These are phyloP conservation scores for Hippocampus kuda DNA, from an alignment of 2,797 vertebrate genomes.

Conservation along the genomic window DNA sequence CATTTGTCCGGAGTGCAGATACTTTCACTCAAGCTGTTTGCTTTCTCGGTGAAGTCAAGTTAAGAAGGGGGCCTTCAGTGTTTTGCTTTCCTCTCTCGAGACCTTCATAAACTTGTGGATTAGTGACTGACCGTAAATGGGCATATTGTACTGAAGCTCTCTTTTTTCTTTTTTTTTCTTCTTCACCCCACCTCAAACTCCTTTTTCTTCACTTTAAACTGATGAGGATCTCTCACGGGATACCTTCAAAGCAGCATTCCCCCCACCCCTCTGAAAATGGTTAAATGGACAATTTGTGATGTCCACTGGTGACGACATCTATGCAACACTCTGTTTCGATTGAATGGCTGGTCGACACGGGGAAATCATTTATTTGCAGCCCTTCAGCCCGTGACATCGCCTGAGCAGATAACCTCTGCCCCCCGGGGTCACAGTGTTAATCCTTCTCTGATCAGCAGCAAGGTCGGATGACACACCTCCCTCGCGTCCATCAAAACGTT, in stretches of 20 bases:
- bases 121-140: slow-evolving; percentile 68
- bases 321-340: not conserved
- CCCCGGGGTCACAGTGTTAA: not conserved
- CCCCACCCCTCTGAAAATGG: not conserved
- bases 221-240: slow-evolving; percentile 30
- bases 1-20: not conserved
- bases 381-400: not conserved
- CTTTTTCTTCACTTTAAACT: slow-evolving; percentile 32
- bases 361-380: not conserved
- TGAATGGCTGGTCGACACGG: not conserved
- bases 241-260: not conserved
- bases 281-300: not conserved
- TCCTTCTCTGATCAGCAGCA: not conserved
- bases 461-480: not conserved
- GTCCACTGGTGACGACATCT: too few relatives aligned
- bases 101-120: slow-evolving; percentile 57
- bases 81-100: slow-evolving; percentile 64
- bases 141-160: slow-evolving; percentile 43
- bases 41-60: slow-evolving; percentile 47
- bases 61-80: slow-evolving; percentile 55
- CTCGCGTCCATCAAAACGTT: not conserved
- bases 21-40: slow-evolving; percentile 45
- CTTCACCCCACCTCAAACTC: slow-evolving; percentile 1
- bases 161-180: slow-evolving; percentile 10
- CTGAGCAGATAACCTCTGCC: not conserved